Evolutionary conservation across 2,797 vertebrate species (phyloP).

Genomic region (Sebastes hubbsi): DNA sequence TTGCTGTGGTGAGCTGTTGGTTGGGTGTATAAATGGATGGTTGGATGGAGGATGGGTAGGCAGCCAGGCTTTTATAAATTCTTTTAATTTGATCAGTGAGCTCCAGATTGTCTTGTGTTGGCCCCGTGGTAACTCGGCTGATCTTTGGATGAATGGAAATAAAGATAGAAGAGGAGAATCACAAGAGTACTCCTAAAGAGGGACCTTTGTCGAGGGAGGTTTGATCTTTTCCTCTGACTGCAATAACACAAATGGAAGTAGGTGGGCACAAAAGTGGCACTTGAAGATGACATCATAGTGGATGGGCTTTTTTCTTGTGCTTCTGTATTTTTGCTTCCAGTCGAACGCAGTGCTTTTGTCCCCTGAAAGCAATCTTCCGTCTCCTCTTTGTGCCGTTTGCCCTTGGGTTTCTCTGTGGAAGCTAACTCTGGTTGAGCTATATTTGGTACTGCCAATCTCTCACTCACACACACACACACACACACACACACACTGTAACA

Average conservation of each 20-base stretch:
- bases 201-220: neutral
- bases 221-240: neutral
- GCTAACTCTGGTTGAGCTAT: constrained; percentile 53
- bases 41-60: neutral
- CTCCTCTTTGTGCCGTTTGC: constrained; percentile 25
- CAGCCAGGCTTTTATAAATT: neutral
- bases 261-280: neutral
- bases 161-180: neutral
- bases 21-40: constrained; percentile 24
- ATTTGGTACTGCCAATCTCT: constrained; percentile 39
- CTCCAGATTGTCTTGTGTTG: constrained; percentile 11
- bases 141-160: constrained; percentile 14
- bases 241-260: neutral
- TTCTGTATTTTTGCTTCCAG: neutral
- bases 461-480: too few relatives aligned
- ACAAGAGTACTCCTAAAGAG: neutral
- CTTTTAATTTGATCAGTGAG: constrained; percentile 49
- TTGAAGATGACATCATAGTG: constrained; percentile 22
- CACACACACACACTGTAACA: neutral
- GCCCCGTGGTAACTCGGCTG: constrained; percentile 16
- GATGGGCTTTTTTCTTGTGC: neutral
- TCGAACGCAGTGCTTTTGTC: neutral
- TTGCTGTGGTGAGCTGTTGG: constrained; percentile 33
- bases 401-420: constrained; percentile 47
- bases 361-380: neutral